A percentile compares a stretch with the other conserved stretches of the same genome.
phyloP scores from a whole-genome alignment of 2,888 invertebrate species.

The Folsomia manolachei region DNA sequence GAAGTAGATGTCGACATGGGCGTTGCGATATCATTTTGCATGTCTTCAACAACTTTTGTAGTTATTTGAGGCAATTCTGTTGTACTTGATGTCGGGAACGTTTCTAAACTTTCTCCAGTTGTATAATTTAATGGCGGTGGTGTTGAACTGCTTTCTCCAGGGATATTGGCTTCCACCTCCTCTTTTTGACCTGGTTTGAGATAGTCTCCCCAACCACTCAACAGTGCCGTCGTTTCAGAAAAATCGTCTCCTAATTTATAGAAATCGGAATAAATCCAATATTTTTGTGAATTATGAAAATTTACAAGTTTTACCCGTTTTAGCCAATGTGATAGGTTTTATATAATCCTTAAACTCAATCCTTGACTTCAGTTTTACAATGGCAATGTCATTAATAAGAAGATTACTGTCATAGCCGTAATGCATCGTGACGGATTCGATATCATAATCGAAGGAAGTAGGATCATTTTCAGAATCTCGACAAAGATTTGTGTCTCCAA shows the following conservation, averaged over 20 bases:
- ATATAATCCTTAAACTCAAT: slow-evolving; percentile 39
- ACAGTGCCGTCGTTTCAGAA: slow-evolving; percentile 30
- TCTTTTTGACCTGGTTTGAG: slow-evolving; percentile 13
- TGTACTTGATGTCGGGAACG: too few relatives aligned
- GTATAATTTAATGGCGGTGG: too few relatives aligned
- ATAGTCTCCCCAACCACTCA: slow-evolving; percentile 42
- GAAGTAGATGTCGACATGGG: too few relatives aligned
- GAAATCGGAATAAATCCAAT: too few relatives aligned
- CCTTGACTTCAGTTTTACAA: slow-evolving; percentile 36
- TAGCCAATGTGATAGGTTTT: slow-evolving; percentile 33
- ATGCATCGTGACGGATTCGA: slow-evolving; percentile 42
- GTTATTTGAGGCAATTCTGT: too few relatives aligned
- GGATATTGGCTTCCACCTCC: too few relatives aligned
- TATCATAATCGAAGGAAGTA: slow-evolving; percentile 33
- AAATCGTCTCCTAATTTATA: slow-evolving; percentile 31
- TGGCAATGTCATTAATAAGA: slow-evolving; percentile 43
- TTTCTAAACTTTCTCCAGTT: too few relatives aligned
- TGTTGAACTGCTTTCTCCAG: too few relatives aligned
- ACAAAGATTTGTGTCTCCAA: slow-evolving; percentile 46
- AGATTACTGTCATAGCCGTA: slow-evolving; percentile 41
- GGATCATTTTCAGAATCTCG: slow-evolving; percentile 14
- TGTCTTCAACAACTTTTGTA: too few relatives aligned
- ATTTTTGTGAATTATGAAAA: too few relatives aligned
- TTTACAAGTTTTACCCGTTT: too few relatives aligned
- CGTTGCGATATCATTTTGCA: too few relatives aligned